A percentile compares a stretch with the other conserved stretches of the same genome.
Evolutionary conservation across 1,140 invertebrate species (phyloP).

Genomic region (Papilio machaon): DNA sequence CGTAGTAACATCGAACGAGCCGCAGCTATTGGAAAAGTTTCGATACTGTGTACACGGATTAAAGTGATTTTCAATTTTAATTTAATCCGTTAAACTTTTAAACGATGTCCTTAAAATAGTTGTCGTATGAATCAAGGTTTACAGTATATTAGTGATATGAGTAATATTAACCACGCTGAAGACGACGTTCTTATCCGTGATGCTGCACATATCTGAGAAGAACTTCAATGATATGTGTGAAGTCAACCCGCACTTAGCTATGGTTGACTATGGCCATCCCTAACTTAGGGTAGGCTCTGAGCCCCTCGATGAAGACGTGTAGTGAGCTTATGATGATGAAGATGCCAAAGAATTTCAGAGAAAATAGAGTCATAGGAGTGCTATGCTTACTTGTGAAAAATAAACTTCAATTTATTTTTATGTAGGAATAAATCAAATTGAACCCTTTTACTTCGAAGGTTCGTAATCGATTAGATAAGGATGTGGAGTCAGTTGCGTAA

Average conservation of each 20-base stretch:
- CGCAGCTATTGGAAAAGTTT: conserved; percentile 6
- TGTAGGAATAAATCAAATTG: neutral
- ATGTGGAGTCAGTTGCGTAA: neutral
- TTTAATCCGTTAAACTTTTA: neutral
- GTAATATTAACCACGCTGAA: too few relatives aligned
- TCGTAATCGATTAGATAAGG: neutral
- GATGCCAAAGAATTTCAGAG: neutral
- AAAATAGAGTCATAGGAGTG: neutral
- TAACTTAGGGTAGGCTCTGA: too few relatives aligned
- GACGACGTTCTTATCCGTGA: too few relatives aligned
- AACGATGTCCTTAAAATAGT: neutral
- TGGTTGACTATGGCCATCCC: too few relatives aligned
- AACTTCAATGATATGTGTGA: too few relatives aligned
- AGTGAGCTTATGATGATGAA: too few relatives aligned
- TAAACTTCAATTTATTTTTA: neutral
- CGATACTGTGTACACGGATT: neutral
- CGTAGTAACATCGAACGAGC: neutral
- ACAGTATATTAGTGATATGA: neutral
- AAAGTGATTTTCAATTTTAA: neutral
- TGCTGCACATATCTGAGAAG: too few relatives aligned
- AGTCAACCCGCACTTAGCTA: too few relatives aligned
- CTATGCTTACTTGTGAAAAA: neutral
- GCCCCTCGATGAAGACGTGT: too few relatives aligned
- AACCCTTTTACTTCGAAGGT: conserved; percentile 7
- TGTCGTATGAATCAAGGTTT: neutral